These are phyloP conservation scores for Equus quagga DNA, from an alignment of 2,113 vertebrate genomes.

Conservation along the genomic window DNA sequence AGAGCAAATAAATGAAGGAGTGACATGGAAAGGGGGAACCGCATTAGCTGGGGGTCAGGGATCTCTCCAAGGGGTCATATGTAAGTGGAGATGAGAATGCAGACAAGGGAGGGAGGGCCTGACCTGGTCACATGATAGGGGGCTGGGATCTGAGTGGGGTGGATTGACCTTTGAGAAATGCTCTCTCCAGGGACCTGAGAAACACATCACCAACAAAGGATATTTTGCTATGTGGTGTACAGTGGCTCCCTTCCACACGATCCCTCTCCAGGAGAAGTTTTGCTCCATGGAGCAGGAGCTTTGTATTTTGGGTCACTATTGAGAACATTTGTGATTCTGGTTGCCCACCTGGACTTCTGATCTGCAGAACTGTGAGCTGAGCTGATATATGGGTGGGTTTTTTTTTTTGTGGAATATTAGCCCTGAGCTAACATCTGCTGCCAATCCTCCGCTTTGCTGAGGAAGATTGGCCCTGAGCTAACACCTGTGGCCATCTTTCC, in stretches of 20 bases:
- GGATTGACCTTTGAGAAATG: not conserved
- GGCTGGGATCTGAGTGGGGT: fast-evolving
- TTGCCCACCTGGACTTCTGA: not conserved
- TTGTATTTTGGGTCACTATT: not conserved
- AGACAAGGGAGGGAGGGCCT: not conserved
- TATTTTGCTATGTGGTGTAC: fast-evolving
- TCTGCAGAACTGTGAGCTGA: too few species aligned
- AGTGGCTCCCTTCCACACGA: fast-evolving
- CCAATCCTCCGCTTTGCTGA: too few species aligned
- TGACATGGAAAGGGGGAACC: not conserved
- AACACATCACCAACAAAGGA: too few species aligned
- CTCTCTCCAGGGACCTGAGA: not conserved
- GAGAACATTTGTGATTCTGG: not conserved
- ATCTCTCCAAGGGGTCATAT: not conserved
- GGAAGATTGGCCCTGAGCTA: too few species aligned
- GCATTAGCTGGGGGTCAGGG: fast-evolving
- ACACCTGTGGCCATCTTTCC: too few species aligned
- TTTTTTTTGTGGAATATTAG: too few species aligned
- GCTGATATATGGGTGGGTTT: fast-evolving
- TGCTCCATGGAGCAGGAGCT: not conserved
- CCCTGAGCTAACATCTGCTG: too few species aligned
- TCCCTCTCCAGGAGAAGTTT: not conserved
- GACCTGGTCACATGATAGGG: fast-evolving
- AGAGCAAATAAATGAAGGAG: not conserved
- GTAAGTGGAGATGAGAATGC: not conserved